Evolutionary conservation across 2,113 vertebrate species (phyloP), one percentile per base, ranked within the genome.

Genomic region (Malaclemys terrapin): DNA sequence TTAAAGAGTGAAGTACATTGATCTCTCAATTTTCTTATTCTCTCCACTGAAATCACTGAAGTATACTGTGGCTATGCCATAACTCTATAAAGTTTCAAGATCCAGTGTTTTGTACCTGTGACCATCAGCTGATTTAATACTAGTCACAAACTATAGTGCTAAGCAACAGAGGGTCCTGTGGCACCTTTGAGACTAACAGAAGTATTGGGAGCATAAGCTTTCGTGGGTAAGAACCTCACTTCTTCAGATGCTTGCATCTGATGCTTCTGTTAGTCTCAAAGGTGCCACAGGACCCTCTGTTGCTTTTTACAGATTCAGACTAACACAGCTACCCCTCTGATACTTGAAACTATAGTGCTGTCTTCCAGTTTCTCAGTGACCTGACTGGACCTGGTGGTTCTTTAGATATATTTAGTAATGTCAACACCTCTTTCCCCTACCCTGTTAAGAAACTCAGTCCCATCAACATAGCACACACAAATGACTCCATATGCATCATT

Each of bases 401-500:
- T 85, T 1, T 10, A 92, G 86, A 84, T 88, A 52, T 81, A 91
- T 87, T 96, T 82, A 93, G 81, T 45, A 92, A 89, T 78, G 53
- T 42, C 91, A 93, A 25, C 81, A 91, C 47, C 88, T 91, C 81
- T 80, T 59, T 47, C 87, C 78, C 49, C 35, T n/a, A 0, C 91
- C 88, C 72, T 65, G 27, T 29, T 35, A 38, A 91, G 50, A 83
- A 95, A 86, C 65, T 89, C 10, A 79, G n/a, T 49, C 54, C 84
- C 91, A 92, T 95, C 92, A 50, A 3, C 84, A 59, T 25, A 81
- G 86, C 3, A 0, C 59, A 84, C 29, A 65, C 65, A 81, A 38
- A 87, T 89, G 27, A 89, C 59, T 93, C 91, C 85, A 80, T 2
- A 93, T 78, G 91, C 91, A 94, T 89, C 89, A 84, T 96, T 97